Evolutionary conservation across 2,113 vertebrate genomes (phyloP).

Genomic region (Arothron firmamentum): DNA sequence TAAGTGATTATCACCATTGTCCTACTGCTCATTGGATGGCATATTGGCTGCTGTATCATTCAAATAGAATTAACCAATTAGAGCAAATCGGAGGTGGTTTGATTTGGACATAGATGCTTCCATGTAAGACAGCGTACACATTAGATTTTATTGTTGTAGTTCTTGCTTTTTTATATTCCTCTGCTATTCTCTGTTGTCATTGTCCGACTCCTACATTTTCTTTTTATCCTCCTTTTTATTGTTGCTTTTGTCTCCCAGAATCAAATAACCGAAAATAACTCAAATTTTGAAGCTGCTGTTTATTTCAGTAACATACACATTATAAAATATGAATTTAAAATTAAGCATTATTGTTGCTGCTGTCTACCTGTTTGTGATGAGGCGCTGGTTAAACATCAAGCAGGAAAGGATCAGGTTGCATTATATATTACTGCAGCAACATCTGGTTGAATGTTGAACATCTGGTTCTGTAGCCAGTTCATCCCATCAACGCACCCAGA

Average conservation of each 20-base stretch:
- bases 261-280: too few species aligned
- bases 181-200: neutral
- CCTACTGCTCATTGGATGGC: slow-evolving; percentile 28
- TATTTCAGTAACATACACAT: neutral
- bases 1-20: slow-evolving; percentile 60
- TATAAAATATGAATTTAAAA: too few species aligned
- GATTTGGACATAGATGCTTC: neutral
- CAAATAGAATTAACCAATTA: slow-evolving; percentile 47
- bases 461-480: slow-evolving; percentile 47
- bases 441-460: slow-evolving; percentile 61
- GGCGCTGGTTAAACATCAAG: slow-evolving; percentile 34
- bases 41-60: slow-evolving; percentile 19
- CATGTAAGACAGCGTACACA: neutral
- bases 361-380: slow-evolving; percentile 25
- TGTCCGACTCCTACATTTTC: neutral
- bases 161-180: neutral
- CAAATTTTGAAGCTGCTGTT: neutral
- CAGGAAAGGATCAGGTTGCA: slow-evolving; percentile 44
- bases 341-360: neutral
- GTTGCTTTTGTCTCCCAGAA: too few species aligned
- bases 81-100: neutral
- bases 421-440: slow-evolving; percentile 49
- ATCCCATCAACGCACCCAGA: slow-evolving; percentile 28
- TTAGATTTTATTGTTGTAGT: slow-evolving; percentile 4
- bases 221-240: too few species aligned